Conservation (phyloP, 2,113 vertebrate genomes). For the Engystomops pustulosus region DNA sequence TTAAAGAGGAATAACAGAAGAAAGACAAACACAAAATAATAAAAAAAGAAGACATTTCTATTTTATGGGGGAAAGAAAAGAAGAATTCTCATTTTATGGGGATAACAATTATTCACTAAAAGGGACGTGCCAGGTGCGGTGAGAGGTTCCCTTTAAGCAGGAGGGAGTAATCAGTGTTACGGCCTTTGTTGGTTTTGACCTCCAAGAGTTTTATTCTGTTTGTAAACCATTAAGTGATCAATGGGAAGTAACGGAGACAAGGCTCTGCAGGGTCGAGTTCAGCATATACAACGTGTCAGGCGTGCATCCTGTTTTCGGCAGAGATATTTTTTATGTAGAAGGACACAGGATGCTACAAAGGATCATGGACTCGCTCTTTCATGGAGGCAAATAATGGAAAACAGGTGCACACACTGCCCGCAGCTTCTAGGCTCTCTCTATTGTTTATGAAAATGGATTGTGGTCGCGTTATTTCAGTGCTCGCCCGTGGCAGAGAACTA, state of each 20-base stretch:
- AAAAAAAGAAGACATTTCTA: no score
- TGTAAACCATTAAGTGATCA: background rate
- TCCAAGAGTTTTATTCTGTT: background rate
- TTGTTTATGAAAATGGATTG: conserved; percentile 23
- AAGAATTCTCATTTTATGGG: no score
- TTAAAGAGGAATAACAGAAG: no score
- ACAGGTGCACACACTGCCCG: background rate
- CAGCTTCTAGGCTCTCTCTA: conserved; percentile 7
- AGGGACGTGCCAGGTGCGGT: no score
- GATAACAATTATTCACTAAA: no score
- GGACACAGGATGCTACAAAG: conserved; percentile 12
- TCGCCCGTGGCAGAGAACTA: conserved; percentile 11
- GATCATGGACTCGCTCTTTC: conserved; percentile 4
- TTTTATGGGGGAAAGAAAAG: no score
- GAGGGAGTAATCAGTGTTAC: background rate
- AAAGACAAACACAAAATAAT: no score
- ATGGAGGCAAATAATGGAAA: conserved; percentile 1
- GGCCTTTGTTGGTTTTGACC: background rate
- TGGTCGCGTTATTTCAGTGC: conserved; percentile 36
- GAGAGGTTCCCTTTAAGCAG: background rate
- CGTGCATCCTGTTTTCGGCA: background rate
- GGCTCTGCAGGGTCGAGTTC: background rate
- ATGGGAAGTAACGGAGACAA: background rate
- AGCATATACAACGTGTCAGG: background rate
- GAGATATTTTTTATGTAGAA: conserved; percentile 4